Conservation (phyloP, 2,888 invertebrate genomes). For the Harpagoxenus sublaevis region DNA sequence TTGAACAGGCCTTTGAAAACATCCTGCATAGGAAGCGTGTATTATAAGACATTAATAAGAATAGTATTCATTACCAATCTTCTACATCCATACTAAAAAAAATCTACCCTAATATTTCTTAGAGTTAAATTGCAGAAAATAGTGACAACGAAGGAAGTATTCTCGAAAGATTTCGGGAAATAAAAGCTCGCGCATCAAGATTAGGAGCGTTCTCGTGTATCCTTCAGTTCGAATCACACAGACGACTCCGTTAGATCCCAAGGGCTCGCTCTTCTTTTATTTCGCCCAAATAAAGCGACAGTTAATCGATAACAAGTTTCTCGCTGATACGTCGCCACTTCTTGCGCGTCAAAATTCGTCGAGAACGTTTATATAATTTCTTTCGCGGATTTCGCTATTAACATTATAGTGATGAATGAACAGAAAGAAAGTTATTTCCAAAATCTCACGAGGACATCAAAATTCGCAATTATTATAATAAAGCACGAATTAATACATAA, state of each 20-base stretch:
- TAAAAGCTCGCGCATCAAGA: slow-evolving; percentile 72
- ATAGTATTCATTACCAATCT: neutral
- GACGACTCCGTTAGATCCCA: slow-evolving; percentile 77
- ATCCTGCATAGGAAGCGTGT: neutral
- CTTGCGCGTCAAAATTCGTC: slow-evolving; percentile 20
- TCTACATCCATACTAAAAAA: slow-evolving; percentile 14
- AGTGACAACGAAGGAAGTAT: slow-evolving; percentile 18
- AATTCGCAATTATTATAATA: neutral
- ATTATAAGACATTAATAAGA: neutral
- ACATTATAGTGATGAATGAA: neutral
- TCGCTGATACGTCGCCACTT: slow-evolving; percentile 49
- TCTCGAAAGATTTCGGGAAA: slow-evolving; percentile 32
- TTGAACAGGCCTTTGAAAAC: neutral
- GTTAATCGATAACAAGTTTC: slow-evolving; percentile 83
- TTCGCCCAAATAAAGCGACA: slow-evolving; percentile 84
- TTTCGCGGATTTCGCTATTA: neutral
- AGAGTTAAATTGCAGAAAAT: slow-evolving; percentile 36
- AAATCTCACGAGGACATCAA: neutral
- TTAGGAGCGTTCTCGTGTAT: slow-evolving; percentile 84
- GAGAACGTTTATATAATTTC: neutral
- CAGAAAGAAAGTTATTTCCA: neutral
- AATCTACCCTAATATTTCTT: slow-evolving; percentile 3
- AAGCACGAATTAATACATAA: neutral
- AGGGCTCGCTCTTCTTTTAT: slow-evolving; percentile 85
- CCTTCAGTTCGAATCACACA: slow-evolving; percentile 81